A percentile compares a stretch with the other conserved stretches of the same genome.
Conservation (phyloP, 1,140 invertebrate genomes). For the Asbolus verrucosus region DNA sequence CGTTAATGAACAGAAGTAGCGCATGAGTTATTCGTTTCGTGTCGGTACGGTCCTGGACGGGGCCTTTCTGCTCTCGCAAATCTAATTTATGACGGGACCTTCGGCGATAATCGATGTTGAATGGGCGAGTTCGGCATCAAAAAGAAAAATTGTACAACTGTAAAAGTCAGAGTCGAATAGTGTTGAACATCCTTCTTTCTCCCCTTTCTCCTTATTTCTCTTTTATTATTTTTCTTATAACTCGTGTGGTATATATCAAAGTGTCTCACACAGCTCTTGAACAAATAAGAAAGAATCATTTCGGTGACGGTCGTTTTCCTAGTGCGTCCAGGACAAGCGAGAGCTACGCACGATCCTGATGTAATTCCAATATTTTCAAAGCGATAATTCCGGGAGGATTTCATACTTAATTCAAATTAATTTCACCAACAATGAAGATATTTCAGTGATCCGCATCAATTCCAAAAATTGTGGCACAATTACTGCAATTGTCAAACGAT, state of each 20-base stretch:
- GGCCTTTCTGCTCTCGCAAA: conserved; percentile 2
- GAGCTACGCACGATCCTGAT: conserved; percentile 8
- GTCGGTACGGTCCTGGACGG: conserved; percentile 4
- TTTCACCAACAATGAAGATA: no score
- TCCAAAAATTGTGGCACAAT: no score
- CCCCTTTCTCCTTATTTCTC: conserved; percentile 45
- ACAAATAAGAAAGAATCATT: conserved; percentile 51
- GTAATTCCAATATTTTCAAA: no score
- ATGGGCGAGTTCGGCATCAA: conserved; percentile 32
- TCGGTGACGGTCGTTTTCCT: conserved; percentile 40
- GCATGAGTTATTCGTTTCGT: conserved; percentile 30
- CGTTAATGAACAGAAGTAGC: conserved; percentile 42
- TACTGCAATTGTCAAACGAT: no score
- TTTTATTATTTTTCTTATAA: conserved; percentile 45
- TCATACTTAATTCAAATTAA: no score
- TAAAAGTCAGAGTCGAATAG: conserved; percentile 44
- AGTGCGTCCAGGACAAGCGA: not conserved
- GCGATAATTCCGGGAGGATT: not conserved
- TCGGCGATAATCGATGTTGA: conserved; percentile 31
- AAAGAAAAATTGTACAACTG: conserved; percentile 49
- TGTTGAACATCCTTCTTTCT: conserved; percentile 47
- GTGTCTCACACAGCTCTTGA: conserved; percentile 52
- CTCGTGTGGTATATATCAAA: conserved; percentile 52
- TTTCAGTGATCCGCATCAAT: no score
- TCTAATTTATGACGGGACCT: conserved; percentile 13